A percentile compares a stretch with the other conserved stretches of the same genome.
These are phyloP conservation scores for Branchinecta lindahli DNA, from an alignment of 1,140 invertebrate species.

Conservation along the genomic window DNA sequence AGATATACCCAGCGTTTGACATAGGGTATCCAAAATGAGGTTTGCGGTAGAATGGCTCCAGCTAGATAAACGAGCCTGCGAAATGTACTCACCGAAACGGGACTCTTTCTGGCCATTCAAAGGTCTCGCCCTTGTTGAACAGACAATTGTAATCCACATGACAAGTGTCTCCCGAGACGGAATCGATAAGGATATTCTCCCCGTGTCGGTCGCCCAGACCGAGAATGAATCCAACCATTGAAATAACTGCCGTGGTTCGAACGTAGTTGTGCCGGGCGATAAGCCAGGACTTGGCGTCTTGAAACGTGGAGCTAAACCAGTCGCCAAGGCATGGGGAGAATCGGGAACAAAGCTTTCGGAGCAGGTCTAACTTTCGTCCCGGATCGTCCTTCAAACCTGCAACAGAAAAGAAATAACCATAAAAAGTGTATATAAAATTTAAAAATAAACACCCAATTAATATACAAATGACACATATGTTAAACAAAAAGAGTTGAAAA, in stretches of 20 bases:
- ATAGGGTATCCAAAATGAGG: too few relatives aligned
- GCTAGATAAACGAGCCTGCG: not conserved
- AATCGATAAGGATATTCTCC: conserved; percentile 91
- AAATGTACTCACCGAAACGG: conserved; percentile 52
- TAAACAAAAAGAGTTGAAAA: too few relatives aligned
- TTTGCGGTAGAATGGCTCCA: too few relatives aligned
- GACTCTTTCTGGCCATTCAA: conserved; percentile 80
- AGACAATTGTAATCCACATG: conserved; percentile 98
- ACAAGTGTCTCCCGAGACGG: conserved; percentile 73
- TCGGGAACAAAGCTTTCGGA: conserved; percentile 47
- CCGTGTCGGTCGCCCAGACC: conserved; percentile 94
- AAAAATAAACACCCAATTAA: not conserved
- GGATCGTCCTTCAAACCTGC: conserved; percentile 40
- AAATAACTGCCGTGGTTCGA: conserved; percentile 88
- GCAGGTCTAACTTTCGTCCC: conserved; percentile 54
- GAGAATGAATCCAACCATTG: conserved; percentile 92
- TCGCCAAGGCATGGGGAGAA: conserved; percentile 71
- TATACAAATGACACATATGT: too few relatives aligned
- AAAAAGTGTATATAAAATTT: conserved; percentile 14
- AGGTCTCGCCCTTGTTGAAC: conserved; percentile 81
- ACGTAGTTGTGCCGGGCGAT: conserved; percentile 71
- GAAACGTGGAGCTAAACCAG: conserved; percentile 77
- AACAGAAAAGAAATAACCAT: conserved; percentile 22
- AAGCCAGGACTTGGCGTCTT: conserved; percentile 79
- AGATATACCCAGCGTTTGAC: too few relatives aligned